Percentiles rank a stretch among this genome's conserved stretches.
Evolutionary conservation across 1,140 invertebrate genomes (phyloP).

Genomic region (Calliopsis andreniformis): DNA sequence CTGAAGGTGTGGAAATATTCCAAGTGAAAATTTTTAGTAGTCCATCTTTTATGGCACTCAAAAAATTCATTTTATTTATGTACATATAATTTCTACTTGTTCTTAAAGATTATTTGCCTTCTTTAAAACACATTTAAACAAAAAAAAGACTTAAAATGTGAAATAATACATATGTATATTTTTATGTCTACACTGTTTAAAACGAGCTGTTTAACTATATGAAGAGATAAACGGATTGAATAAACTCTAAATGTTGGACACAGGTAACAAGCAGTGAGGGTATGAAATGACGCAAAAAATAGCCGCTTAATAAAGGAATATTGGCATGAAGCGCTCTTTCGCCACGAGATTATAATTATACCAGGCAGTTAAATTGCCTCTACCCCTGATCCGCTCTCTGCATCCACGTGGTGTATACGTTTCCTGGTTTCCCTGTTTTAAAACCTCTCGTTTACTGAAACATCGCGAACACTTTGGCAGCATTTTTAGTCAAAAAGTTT

Average conservation of each 20-base stretch:
- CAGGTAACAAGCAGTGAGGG: constrained; percentile 34
- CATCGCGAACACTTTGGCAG: background rate
- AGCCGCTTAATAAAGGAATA: constrained; percentile 67
- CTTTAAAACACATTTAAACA: too few relatives aligned
- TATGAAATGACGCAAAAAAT: constrained; percentile 68
- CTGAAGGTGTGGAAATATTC: too few relatives aligned
- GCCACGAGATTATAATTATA: constrained; percentile 71
- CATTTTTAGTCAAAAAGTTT: background rate
- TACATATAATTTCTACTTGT: too few relatives aligned
- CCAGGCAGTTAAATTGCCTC: constrained; percentile 61
- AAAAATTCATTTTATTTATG: too few relatives aligned
- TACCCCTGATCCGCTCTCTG: background rate
- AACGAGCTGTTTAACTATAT: constrained; percentile 1
- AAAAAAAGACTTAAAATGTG: too few relatives aligned
- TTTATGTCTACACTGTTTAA: too few relatives aligned
- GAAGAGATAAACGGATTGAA: constrained; percentile 31
- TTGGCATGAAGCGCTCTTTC: constrained; percentile 63
- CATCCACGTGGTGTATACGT: constrained; percentile 24
- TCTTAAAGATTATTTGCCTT: too few relatives aligned
- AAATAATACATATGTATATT: too few relatives aligned
- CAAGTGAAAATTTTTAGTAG: too few relatives aligned
- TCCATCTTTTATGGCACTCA: too few relatives aligned
- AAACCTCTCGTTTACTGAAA: background rate
- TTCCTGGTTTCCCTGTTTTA: constrained; percentile 11
- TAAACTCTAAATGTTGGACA: constrained; percentile 14